These are phyloP conservation scores for Squalus acanthias DNA, from an alignment of 2,797 vertebrate genomes.

Conservation along the genomic window DNA sequence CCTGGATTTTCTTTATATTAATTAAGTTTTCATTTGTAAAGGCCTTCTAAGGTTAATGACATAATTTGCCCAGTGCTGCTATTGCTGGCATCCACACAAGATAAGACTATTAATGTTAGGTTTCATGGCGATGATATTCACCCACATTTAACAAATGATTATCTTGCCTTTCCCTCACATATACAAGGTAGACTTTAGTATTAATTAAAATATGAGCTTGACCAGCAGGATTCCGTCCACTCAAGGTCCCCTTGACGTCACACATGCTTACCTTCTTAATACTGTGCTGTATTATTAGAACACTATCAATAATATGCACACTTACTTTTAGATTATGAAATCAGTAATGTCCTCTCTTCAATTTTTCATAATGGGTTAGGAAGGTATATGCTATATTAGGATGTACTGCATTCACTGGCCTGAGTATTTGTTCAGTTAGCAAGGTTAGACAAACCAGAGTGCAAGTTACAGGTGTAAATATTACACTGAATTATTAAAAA, in stretches of 20 bases:
- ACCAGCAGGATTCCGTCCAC: no score
- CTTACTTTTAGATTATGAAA: slow-evolving; percentile 26
- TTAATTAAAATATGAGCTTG: background rate
- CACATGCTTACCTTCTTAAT: background rate
- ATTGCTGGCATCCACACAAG: background rate
- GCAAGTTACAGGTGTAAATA: background rate
- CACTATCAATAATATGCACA: background rate
- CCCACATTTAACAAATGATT: background rate
- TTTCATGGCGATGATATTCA: background rate
- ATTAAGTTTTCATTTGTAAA: background rate
- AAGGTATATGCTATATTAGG: background rate
- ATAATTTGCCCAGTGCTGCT: background rate
- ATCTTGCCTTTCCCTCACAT: background rate
- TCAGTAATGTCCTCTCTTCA: background rate
- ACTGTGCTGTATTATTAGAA: background rate
- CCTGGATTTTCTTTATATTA: background rate
- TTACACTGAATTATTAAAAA: background rate
- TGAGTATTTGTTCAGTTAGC: background rate
- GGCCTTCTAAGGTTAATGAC: background rate
- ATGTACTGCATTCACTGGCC: background rate
- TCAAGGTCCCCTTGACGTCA: slow-evolving; percentile 25
- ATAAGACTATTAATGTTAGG: background rate
- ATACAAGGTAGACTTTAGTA: background rate
- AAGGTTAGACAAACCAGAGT: background rate
- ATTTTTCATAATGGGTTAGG: background rate